Base-by-base conservation (phyloP, 2,797 vertebrate genomes). In the Chelon labrosus region DNA sequence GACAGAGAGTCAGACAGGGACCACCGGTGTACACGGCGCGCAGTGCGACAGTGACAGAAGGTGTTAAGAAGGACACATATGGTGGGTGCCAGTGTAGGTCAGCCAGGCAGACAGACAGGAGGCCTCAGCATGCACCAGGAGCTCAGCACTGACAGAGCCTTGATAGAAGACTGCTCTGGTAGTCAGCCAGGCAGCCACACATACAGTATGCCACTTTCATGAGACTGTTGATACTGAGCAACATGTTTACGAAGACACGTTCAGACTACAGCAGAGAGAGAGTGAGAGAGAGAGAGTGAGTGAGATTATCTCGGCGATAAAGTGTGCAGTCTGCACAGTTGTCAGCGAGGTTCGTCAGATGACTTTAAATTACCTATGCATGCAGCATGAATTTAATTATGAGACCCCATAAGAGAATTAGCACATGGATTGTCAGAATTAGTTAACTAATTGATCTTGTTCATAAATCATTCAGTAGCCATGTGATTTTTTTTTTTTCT, bases 41-140 rank as follows among this genome's bases (percentile, higher is more conserved):
- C 74, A 69, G 76, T 66, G 83, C 85, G 85, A 91, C 81, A 73
- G 83, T 86, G 90, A 94, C 94, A 93, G 94, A 94, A 92, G 92
- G 92, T 88, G 88, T 77, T 81, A 83, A 89, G 82, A 77, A 88
- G 78, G 90, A 79, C 86, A 80, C 94, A 93, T 94, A 95, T 93
- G 94, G 92, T 83, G 83, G 70, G 78, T 90, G 93, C 87, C 91
- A 88, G 82, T 44, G 83, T 77, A 76, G 93, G 92, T 93, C 93
- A 92, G 88, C 69, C 82, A 77, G 87, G 84, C 88, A 88, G 88
- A 87, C 84, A 85, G 89, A 90, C 85, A 85, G 92, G 88, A 88
- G 85, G 87, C 79, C 83, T 77, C 86, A 75, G 87, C 67, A 52
- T 88, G 85, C 91, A 92, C 90, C 91, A 90, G 90, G 88, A 93